Conservation (phyloP, 1,140 invertebrate species). For the Saxidomus purpurata region DNA sequence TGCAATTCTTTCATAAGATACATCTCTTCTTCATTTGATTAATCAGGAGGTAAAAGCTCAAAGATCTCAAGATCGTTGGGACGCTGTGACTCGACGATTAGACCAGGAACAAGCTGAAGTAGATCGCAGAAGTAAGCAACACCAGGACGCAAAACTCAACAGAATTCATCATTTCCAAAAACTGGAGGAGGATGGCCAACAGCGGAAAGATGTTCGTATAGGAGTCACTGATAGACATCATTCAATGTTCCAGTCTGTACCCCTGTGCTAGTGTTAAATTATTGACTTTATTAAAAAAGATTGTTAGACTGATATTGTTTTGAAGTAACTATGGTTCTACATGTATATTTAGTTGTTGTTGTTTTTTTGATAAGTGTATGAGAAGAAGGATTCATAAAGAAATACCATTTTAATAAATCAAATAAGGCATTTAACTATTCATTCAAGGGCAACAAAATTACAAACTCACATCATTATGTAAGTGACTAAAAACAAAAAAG, state of each 20-base stretch:
- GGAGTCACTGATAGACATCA: conserved; percentile 76
- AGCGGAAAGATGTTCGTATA: conserved; percentile 76
- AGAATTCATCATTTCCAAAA: conserved; percentile 77
- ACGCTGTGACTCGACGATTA: conserved; percentile 67
- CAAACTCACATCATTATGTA: too few species aligned
- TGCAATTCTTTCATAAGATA: too few species aligned
- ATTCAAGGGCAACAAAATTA: too few species aligned
- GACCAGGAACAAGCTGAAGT: conserved; percentile 73
- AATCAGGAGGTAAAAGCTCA: conserved; percentile 76
- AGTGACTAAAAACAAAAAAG: neutral
- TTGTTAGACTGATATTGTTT: conserved; percentile 10
- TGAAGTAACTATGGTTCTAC: neutral
- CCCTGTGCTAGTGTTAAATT: conserved; percentile 33
- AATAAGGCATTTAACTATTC: too few species aligned
- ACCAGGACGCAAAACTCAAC: conserved; percentile 77
- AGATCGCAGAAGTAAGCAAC: conserved; percentile 59
- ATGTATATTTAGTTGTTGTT: neutral
- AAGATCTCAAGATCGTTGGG: conserved; percentile 72
- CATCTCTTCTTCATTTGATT: too few species aligned
- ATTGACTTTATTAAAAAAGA: neutral
- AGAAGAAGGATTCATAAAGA: neutral
- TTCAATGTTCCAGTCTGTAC: conserved; percentile 66
- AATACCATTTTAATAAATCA: neutral
- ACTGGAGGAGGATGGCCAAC: conserved; percentile 78
- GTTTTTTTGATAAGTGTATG: neutral